Percentiles rank a stretch among this genome's conserved stretches.
Evolutionary conservation across 1,140 invertebrate species (phyloP).

Genomic region (Drosophila kikkawai): DNA sequence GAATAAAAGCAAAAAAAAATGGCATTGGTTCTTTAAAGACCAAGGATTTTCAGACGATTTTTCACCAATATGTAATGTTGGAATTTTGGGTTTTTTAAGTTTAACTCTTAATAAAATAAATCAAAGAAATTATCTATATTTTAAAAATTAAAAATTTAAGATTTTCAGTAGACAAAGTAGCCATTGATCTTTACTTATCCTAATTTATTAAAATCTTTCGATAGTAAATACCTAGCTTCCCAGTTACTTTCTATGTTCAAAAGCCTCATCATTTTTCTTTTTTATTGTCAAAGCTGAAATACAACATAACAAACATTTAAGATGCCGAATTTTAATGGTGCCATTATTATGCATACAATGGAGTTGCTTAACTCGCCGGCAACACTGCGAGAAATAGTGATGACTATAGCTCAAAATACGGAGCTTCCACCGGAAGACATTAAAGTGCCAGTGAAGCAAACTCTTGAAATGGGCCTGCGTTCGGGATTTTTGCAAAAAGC

Average conservation of each 20-base stretch:
- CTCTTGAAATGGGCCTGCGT: conserved; percentile 54
- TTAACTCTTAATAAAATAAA: not conserved
- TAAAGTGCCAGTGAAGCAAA: conserved; percentile 58
- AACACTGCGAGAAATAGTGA: conserved; percentile 60
- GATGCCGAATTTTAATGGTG: conserved; percentile 71
- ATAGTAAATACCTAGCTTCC: not conserved
- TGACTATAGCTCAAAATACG: conserved; percentile 55
- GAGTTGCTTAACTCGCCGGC: conserved; percentile 55
- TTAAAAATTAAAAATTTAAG: not conserved
- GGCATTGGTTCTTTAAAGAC: not conserved
- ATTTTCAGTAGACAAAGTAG: not conserved
- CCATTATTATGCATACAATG: conserved; percentile 64
- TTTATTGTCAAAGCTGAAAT: not conserved
- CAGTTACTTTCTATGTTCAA: conserved; percentile 1
- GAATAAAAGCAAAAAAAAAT: not conserved
- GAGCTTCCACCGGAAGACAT: conserved; percentile 50
- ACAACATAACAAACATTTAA: not conserved
- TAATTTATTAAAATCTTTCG: too few species aligned
- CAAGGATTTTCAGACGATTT: not conserved
- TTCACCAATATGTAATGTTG: not conserved
- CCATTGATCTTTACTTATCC: not conserved
- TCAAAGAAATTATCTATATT: not conserved
- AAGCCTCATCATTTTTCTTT: not conserved
- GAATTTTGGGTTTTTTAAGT: not conserved
- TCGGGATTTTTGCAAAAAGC: conserved; percentile 60